A percentile compares a stretch with the other conserved stretches of the same genome.
Conservation (phyloP, 2,888 invertebrate species). For the Tromatobia lineatoria region DNA sequence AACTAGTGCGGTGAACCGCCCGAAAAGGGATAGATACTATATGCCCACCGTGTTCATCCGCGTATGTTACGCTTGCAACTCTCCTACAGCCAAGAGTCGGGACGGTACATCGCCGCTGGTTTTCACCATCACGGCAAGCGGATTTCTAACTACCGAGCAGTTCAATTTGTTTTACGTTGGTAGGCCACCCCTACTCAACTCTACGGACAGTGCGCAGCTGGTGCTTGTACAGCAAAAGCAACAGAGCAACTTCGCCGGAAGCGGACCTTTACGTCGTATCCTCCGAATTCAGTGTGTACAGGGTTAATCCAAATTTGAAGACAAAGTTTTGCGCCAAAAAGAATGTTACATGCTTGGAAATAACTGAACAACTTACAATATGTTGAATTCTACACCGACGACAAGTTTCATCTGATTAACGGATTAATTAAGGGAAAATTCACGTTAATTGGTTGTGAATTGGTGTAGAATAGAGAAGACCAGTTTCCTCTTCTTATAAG, state of each 20-base stretch:
- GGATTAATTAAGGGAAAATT: no score
- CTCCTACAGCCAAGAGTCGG: constrained; percentile 9
- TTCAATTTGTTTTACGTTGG: constrained; percentile 38
- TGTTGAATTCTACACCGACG: no score
- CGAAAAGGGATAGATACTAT: constrained; percentile 28
- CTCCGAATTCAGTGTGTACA: not conserved
- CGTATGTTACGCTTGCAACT: constrained; percentile 13
- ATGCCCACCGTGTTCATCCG: constrained; percentile 6
- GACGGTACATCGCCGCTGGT: constrained; percentile 10
- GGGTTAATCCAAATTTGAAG: not conserved
- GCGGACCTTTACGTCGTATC: not conserved
- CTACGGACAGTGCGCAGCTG: not conserved
- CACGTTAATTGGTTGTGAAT: no score
- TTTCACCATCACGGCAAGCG: constrained; percentile 22
- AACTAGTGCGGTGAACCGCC: constrained; percentile 22
- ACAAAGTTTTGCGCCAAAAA: not conserved
- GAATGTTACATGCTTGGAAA: no score
- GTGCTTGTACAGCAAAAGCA: constrained; percentile 35
- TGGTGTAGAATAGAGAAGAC: no score
- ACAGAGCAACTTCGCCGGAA: not conserved
- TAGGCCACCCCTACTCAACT: not conserved
- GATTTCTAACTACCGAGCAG: constrained; percentile 37
- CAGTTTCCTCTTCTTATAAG: no score
- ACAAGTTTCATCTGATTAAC: no score
- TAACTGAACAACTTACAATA: no score